phyloP scores from a whole-genome alignment of 2,113 vertebrate genomes.

The Polyodon spathula region DNA sequence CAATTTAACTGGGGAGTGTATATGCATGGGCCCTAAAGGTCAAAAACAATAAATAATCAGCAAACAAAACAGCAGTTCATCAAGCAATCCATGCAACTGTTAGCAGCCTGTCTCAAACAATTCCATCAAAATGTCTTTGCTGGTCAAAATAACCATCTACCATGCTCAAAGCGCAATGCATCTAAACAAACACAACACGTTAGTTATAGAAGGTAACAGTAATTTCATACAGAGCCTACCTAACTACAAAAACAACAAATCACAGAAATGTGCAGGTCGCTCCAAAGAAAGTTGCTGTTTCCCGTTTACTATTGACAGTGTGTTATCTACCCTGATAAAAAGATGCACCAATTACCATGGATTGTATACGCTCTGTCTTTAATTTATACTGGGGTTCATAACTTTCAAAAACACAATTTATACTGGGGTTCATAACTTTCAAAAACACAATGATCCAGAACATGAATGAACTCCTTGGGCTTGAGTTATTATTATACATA shows the following conservation, averaged over 20 bases:
- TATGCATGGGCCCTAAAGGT: no score
- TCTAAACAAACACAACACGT: not conserved
- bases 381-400: no score
- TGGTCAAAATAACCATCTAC: not conserved
- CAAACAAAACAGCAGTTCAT: not conserved
- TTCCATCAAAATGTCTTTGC: not conserved
- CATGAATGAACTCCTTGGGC: no score
- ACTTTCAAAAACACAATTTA: no score
- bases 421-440: no score
- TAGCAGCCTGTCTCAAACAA: not conserved
- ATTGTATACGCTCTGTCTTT: no score
- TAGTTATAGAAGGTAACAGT: not conserved
- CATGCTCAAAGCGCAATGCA: not conserved
- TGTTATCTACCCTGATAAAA: no score
- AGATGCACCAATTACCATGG: no score
- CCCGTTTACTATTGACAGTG: not conserved
- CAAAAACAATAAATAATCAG: not conserved
- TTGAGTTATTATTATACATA: no score
- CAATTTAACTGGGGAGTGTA: no score
- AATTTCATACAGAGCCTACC: not conserved
- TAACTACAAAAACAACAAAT: not conserved
- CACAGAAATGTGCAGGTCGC: not conserved
- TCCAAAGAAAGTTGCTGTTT: not conserved
- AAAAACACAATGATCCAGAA: no score
- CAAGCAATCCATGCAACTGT: not conserved